A percentile compares a stretch with the other conserved stretches of the same genome.
Conservation (phyloP, 2,113 vertebrate species). For the Nesogale talazaci region DNA sequence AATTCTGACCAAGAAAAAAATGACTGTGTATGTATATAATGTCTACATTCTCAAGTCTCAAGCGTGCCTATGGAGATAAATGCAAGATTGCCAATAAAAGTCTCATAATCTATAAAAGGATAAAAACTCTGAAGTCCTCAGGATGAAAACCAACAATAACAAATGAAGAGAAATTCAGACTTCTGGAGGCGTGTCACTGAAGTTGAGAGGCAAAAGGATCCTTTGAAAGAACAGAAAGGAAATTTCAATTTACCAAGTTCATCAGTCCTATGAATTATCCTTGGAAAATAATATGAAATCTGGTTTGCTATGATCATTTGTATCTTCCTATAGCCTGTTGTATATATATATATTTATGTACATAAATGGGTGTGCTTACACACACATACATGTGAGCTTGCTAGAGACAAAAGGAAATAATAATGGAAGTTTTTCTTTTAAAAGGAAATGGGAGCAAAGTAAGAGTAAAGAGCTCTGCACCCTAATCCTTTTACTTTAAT, state of each 20-base stretch:
- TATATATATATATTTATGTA: too few species aligned
- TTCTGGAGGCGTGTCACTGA: background rate
- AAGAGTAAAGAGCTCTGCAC: background rate
- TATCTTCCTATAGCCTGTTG: background rate
- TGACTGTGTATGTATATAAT: background rate
- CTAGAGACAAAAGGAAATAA: background rate
- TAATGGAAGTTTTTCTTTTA: conserved; percentile 15
- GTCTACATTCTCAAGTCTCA: background rate
- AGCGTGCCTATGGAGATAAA: background rate
- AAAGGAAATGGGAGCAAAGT: background rate
- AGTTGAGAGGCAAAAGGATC: background rate
- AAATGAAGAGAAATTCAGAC: background rate
- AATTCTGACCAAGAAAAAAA: background rate
- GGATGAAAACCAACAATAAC: background rate
- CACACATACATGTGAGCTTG: background rate
- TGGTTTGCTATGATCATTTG: background rate
- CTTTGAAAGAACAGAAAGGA: conserved; percentile 10
- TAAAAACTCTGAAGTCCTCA: background rate
- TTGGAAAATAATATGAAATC: background rate
- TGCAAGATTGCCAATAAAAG: background rate
- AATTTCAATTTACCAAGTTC: background rate
- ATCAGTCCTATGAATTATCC: background rate
- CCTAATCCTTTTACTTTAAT: conserved; percentile 5
- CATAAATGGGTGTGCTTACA: too few species aligned
- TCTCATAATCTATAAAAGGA: background rate